Percentiles rank a stretch among this genome's conserved stretches.
Evolutionary conservation across 2,888 invertebrate species (phyloP).

Genomic region (Crematogaster levior): DNA sequence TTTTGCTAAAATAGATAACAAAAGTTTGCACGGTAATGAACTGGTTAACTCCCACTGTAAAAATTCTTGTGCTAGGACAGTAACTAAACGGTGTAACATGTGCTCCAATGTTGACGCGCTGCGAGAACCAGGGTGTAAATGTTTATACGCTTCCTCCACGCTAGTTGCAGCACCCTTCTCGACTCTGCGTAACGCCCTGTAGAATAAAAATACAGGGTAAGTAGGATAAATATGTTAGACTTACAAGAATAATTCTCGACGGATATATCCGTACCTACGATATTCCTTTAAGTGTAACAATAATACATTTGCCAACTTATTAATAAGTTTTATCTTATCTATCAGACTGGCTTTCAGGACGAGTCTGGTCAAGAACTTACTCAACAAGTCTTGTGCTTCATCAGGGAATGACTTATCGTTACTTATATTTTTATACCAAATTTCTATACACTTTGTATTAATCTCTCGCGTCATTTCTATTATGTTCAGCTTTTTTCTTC

Average conservation of each 20-base stretch:
- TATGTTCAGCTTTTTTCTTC: constrained; percentile 31
- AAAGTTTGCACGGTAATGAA: constrained; percentile 89
- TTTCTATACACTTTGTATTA: constrained; percentile 85
- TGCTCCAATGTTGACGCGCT: constrained; percentile 86
- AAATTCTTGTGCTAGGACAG: constrained; percentile 88
- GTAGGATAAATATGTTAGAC: background rate
- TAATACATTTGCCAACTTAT: constrained; percentile 87
- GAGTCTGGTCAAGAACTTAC: constrained; percentile 84
- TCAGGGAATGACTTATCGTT: constrained; percentile 85
- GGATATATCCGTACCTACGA: constrained; percentile 82
- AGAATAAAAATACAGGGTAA: background rate
- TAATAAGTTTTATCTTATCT: constrained; percentile 84
- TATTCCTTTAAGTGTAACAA: constrained; percentile 89
- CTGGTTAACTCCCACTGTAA: constrained; percentile 90
- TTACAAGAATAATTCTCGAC: background rate
- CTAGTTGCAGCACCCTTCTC: constrained; percentile 78
- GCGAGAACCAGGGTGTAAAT: constrained; percentile 80
- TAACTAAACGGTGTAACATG: constrained; percentile 88
- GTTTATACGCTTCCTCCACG: constrained; percentile 81
- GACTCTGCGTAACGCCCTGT: constrained; percentile 78
- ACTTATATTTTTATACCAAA: constrained; percentile 87
- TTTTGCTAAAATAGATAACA: constrained; percentile 88
- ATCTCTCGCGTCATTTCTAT: constrained; percentile 84
- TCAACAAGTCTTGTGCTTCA: constrained; percentile 85
- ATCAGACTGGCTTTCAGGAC: constrained; percentile 83